phyloP scores from a whole-genome alignment of 2,888 invertebrate species.

The Cerastoderma edule region DNA sequence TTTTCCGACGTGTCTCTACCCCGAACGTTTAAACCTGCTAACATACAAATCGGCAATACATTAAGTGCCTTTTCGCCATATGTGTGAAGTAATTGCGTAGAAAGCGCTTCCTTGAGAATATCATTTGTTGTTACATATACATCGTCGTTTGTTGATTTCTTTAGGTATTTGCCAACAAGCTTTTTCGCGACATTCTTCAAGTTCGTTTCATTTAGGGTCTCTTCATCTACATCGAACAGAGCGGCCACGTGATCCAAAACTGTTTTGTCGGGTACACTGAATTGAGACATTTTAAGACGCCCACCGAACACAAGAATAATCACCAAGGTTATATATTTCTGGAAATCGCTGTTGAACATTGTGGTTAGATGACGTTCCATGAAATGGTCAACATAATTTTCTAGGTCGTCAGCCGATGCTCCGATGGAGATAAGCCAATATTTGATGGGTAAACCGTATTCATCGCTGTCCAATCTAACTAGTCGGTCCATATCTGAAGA shows the following conservation, averaged over 20 bases:
- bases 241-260: conserved; percentile 11
- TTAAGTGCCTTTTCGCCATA: conserved; percentile 11
- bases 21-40: background rate
- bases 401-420: background rate
- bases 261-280: background rate
- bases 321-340: background rate
- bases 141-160: background rate
- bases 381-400: background rate
- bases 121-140: background rate
- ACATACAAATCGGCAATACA: background rate
- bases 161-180: background rate
- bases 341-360: background rate
- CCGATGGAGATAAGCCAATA: background rate
- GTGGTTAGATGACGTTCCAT: background rate
- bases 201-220: background rate
- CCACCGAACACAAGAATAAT: background rate
- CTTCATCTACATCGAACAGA: conserved; percentile 11
- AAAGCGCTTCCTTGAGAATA: background rate
- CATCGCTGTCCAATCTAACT: background rate
- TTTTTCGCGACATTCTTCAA: conserved; percentile 15
- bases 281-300: conserved; percentile 1
- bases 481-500: background rate
- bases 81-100: background rate
- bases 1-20: background rate
- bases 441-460: conserved; percentile 26